Evolutionary conservation across 2,113 vertebrate genomes (phyloP), one percentile per base, ranked within the genome.

Genomic region (Ondatra zibethicus): DNA sequence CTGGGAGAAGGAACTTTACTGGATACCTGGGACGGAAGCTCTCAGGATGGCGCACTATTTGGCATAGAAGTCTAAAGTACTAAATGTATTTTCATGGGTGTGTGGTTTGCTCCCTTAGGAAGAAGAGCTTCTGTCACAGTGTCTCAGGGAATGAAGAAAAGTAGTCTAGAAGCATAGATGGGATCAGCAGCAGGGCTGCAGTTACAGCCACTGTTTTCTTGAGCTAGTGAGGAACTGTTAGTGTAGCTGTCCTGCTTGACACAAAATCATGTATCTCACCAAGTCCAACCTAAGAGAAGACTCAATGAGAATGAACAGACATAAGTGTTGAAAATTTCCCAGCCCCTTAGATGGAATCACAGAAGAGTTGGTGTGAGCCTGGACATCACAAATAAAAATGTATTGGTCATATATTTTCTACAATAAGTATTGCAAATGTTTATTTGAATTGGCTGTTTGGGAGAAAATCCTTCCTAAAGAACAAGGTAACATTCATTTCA

Each of bases 1-100:
- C 63, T 77, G 31, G 12, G n/a, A 42, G n/a, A 42, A 78, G 5
- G 19, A 1, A 2, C n/a, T 42, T 39, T 13, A 19, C 42, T 88
- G 58, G 27, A 55, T 3, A 1, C 7, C 17, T 66, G 45, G 16
- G 29, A 6, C 8, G 33, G 42, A 6, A 63, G 6, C 14, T 8
- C 29, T 63, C 12, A 89, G 36, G 5, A 63, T 12, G 42, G 36
- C 27, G 1, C 12, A 19, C 3, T 50, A 5, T 50, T 16, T 50
- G 31, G 29, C 3, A 33, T 7, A 78, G 29, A 52, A 50, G 7
- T 31, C 17, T 16, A 78, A 13, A 78, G 45, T 3, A 29, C 11
- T n/a, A 45, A 9, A 66, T 7, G 1, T 4, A 2, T 6, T 6
- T 19, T 29, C 27, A 0, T 6, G 8, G 1, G 13, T 17, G 11